phyloP scores from a whole-genome alignment of 2,888 invertebrate species.

The Drosophila kokeensis region DNA sequence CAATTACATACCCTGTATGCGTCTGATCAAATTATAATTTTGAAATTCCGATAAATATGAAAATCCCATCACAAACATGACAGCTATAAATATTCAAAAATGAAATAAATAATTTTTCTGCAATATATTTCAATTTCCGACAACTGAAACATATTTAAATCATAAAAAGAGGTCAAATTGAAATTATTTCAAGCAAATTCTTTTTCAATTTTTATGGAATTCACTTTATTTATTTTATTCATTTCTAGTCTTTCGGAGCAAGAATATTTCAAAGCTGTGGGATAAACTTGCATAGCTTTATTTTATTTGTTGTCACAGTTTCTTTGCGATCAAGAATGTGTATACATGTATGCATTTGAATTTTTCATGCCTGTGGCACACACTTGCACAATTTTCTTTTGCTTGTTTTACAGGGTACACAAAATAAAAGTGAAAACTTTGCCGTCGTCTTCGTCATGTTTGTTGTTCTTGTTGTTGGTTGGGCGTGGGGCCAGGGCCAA shows the following conservation, averaged over 20 bases:
- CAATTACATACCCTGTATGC: neutral
- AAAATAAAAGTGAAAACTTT: slow-evolving; percentile 69
- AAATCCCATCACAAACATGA: neutral
- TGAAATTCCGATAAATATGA: neutral
- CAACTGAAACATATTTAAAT: neutral
- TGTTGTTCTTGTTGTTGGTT: slow-evolving; percentile 26
- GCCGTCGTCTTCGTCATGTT: slow-evolving; percentile 30
- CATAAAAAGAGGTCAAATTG: neutral
- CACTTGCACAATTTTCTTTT: neutral
- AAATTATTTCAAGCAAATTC: neutral
- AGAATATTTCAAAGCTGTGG: neutral
- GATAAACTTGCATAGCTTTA: neutral
- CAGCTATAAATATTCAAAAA: neutral
- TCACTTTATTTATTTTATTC: neutral
- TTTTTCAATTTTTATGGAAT: neutral
- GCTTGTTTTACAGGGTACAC: slow-evolving; percentile 7
- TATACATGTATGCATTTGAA: neutral
- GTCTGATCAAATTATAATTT: neutral
- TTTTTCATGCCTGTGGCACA: neutral
- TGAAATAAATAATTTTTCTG: neutral
- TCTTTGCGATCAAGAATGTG: neutral
- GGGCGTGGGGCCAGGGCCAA: slow-evolving; percentile 49
- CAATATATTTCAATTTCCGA: neutral
- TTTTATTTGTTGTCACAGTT: neutral
- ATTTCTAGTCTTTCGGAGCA: neutral